Conservation (phyloP, 2,113 vertebrate species). For the Hoplias malabaricus region DNA sequence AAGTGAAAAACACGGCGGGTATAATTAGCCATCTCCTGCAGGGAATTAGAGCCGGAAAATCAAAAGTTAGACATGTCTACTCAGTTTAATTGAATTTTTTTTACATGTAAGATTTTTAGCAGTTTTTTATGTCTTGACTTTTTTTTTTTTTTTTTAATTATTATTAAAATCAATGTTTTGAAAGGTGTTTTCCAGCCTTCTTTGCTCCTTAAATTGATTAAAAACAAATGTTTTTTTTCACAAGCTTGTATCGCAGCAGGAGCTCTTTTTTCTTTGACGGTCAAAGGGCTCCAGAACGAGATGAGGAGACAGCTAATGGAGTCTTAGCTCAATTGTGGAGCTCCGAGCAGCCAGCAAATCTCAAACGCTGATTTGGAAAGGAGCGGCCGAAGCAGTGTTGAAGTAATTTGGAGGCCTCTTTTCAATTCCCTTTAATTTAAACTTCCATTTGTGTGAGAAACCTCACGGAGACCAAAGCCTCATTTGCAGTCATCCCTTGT, state of each 20-base stretch:
- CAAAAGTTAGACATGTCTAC: too few relatives aligned
- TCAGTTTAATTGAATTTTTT: too few relatives aligned
- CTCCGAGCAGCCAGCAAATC: not conserved
- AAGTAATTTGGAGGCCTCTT: too few relatives aligned
- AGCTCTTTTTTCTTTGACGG: not conserved
- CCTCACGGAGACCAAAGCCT: not conserved
- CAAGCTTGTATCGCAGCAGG: not conserved
- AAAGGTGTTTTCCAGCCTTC: not conserved
- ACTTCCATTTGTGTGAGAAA: not conserved
- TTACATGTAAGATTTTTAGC: too few relatives aligned
- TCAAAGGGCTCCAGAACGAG: not conserved
- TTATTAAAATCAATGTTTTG: too few relatives aligned
- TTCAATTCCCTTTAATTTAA: conserved; percentile 5
- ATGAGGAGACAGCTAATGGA: not conserved
- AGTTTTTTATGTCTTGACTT: too few relatives aligned
- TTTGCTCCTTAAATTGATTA: not conserved
- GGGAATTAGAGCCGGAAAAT: not conserved
- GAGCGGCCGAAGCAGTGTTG: not conserved
- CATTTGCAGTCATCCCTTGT: conserved; percentile 5
- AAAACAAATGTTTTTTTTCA: not conserved
- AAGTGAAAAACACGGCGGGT: not conserved
- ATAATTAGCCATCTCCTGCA: conserved; percentile 10
- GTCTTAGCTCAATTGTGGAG: not conserved
- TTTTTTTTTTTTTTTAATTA: too few relatives aligned
- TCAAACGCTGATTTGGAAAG: not conserved